phyloP scores from a whole-genome alignment of 2,113 vertebrate species.

The Chrysemys picta region DNA sequence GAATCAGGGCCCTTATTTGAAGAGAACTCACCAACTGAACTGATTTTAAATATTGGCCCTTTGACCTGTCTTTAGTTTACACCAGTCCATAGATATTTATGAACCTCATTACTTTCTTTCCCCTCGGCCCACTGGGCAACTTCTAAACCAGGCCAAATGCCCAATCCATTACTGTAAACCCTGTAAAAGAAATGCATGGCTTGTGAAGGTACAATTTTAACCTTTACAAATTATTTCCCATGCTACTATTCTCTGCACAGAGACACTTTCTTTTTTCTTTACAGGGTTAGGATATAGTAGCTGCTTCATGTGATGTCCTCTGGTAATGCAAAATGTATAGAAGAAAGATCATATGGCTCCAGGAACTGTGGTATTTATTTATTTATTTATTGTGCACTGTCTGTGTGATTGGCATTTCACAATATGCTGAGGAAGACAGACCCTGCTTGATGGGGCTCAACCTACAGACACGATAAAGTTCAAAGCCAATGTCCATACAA shows the following conservation, averaged over 20 bases:
- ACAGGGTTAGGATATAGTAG: slow-evolving; percentile 29
- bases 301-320: slow-evolving; percentile 34
- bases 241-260: background rate
- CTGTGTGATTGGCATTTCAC: slow-evolving; percentile 53
- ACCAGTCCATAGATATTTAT: background rate
- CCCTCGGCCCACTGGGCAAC: background rate
- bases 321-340: slow-evolving; percentile 13
- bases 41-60: background rate
- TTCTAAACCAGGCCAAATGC: background rate
- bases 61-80: background rate
- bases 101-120: background rate
- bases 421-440: background rate
- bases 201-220: background rate
- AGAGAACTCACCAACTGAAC: background rate
- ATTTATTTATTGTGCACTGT: slow-evolving; percentile 4
- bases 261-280: background rate
- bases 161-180: background rate
- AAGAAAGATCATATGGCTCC: slow-evolving; percentile 8
- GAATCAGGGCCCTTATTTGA: background rate
- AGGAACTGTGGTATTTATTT: slow-evolving; percentile 45
- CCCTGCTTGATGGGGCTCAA: background rate
- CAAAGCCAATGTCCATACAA: slow-evolving; percentile 10
- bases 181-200: background rate
- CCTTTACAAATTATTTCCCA: background rate
- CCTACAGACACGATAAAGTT: slow-evolving; percentile 26